Evolutionary conservation across 2,888 invertebrate species (phyloP), one percentile per base, ranked within the genome.

Genomic region (Apeira syringaria): DNA sequence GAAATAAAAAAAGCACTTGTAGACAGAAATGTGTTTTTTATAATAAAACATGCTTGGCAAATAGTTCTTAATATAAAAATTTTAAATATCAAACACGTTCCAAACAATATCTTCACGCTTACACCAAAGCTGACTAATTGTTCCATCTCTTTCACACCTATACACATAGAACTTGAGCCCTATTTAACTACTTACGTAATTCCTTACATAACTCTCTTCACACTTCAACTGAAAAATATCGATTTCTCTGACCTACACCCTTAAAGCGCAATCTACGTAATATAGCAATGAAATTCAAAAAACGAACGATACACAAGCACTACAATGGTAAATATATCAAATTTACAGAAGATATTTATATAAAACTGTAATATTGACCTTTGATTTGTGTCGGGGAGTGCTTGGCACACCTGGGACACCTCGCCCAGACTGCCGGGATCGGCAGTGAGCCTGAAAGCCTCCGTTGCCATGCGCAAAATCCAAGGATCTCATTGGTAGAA

Each of bases 341-440:
- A 32, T 25, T 12, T 12, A 34, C 44, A 49, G 48, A 36, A 29
- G 45, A 48, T 55, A 29, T 13, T 54, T 38, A 48, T 47, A 50
- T 54, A 58, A 49, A 33, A 20, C 58, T 58, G 52, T 53, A 63
- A 79, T 79, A 84, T 77, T 79, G 66, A 88, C 87, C 87, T 87
- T 80, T 59, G 57, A 66, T 57, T 67, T 63, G 56, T 58, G 70
- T 61, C 60, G 76, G 68, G 20, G 73, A 74, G 76, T 73, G 81
- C 83, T 83, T 74, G 71, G 82, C 85, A 80, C 88, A 86, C 88
- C 86, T 83, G 86, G 75, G 74, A 68, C 78, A 75, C 80, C 81
- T 80, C 75, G 77, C 81, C 85, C 86, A 74, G 82, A 88, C 86
- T 87, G 87, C 68, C 64, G 56, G 59, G 47, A 44, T 42, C 47